Conservation (phyloP, 2,113 vertebrate genomes). For the Pogona vitticeps region DNA sequence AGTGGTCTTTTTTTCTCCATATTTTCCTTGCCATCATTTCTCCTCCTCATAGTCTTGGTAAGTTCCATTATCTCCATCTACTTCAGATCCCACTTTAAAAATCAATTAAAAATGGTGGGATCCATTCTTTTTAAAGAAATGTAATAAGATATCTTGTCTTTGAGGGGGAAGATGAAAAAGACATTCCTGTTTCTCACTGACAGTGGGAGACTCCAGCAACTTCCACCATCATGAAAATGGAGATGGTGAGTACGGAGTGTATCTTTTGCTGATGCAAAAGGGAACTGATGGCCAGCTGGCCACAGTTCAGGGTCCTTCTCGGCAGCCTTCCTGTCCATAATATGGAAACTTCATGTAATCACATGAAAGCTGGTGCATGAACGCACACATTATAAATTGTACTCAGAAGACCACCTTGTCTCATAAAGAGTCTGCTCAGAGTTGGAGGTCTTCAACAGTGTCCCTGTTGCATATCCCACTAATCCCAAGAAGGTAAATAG, state of each 20-base stretch:
- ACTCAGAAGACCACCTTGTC: too few species aligned
- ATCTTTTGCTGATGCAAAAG: constrained; percentile 49
- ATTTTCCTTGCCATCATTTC: neutral
- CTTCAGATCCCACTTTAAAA: neutral
- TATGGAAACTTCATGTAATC: constrained; percentile 11
- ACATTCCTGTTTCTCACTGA: constrained; percentile 59
- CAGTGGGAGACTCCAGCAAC: constrained; percentile 52
- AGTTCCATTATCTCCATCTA: neutral
- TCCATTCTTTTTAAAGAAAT: neutral
- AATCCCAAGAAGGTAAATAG: too few species aligned
- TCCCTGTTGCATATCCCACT: too few species aligned
- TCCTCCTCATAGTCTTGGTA: neutral
- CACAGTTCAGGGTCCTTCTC: constrained; percentile 11
- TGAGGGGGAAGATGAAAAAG: constrained; percentile 57
- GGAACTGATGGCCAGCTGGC: neutral
- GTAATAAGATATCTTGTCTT: constrained; percentile 52
- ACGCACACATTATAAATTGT: rapidly evolving
- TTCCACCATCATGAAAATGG: constrained; percentile 57
- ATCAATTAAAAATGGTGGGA: constrained; percentile 8
- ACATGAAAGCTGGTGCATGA: neutral
- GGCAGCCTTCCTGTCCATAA: neutral
- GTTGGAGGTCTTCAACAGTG: too few species aligned
- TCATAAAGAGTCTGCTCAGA: too few species aligned
- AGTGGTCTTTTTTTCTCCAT: neutral
- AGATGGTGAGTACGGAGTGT: constrained; percentile 44